Base-by-base conservation (phyloP, 2,888 invertebrate species). In the Andricus quercusramuli region DNA sequence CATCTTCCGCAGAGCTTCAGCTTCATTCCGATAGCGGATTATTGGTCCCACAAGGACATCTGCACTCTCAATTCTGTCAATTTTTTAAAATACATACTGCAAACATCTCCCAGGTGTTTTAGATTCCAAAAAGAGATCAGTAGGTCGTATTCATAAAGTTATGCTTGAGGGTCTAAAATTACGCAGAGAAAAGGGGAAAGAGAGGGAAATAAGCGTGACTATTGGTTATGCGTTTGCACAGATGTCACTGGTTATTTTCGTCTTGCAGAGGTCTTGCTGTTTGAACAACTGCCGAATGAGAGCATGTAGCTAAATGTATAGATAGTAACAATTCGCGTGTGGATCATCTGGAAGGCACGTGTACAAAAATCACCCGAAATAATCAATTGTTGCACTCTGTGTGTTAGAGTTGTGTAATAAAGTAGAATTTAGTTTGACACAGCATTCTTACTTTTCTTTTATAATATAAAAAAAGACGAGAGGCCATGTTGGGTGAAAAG, bases 261-360 rank as follows among this genome's bases (percentile, higher is more conserved):
- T 85, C 81, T 56, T 32, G n/a, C n/a, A 29, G 17, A 64, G 25
- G 15, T 29, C 64, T 29, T 64, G 29, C 64, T 64, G 29, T 87
- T 89, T 85, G 87, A 88, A 86, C 89, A 87, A 88, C 86, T 88
- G 88, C 81, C 81, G 87, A 85, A 83, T 82, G 83, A 82, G 79
- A 84, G 82, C 84, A 80, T 83, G 83, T 79, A 80, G 81, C 78
- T 80, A 78, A 76, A 41, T 22, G 51, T 70, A 70, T 51, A 70
- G 22, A 22, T 25, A 20, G 22, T 41, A n/a, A 77, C 77, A 70
- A 64, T 77, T 76, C 80, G 82, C 76, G 77, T 47, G 64, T 37
- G 62, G 59, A 78, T 84, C 83, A 83, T 82, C 83, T 80, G 80
- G 79, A 81, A 80, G 51, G 76, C 17, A 67, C 25, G 41, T 44